These are phyloP conservation scores for Hemistola chrysoprasaria DNA, from an alignment of 2,888 invertebrate genomes.

Conservation along the genomic window DNA sequence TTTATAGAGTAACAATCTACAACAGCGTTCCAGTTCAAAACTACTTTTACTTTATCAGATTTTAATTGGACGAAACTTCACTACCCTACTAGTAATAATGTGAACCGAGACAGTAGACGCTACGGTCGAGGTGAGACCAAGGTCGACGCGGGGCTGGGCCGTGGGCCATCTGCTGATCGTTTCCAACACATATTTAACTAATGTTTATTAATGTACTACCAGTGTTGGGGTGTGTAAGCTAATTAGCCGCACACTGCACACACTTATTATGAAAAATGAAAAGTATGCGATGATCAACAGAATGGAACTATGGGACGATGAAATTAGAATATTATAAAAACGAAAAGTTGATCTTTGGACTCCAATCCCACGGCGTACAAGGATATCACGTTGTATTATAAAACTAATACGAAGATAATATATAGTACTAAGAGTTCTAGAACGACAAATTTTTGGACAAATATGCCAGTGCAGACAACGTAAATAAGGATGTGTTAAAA, in stretches of 20 bases:
- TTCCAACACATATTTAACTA: constrained; percentile 20
- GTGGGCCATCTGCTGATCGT: constrained; percentile 17
- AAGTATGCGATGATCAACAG: constrained; percentile 13
- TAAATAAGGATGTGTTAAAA: constrained; percentile 22
- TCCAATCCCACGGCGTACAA: no score
- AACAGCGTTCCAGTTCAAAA: no score
- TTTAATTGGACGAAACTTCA: constrained; percentile 17
- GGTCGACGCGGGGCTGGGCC: constrained; percentile 18
- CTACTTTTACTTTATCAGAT: no score
- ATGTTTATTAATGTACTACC: constrained; percentile 23
- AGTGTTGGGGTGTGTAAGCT: constrained; percentile 20
- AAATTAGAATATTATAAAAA: no score
- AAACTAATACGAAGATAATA: no score
- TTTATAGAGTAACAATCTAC: no score
- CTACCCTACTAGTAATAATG: constrained; percentile 6
- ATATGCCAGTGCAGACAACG: constrained; percentile 5
- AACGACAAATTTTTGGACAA: constrained; percentile 7
- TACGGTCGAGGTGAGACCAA: constrained; percentile 30
- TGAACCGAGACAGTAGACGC: constrained; percentile 3
- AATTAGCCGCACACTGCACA: constrained; percentile 18
- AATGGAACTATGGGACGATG: background rate
- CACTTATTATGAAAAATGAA: constrained; percentile 17
- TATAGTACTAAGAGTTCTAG: no score
- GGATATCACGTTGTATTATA: no score
- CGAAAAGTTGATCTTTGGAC: no score